Percentiles rank a stretch among this genome's conserved stretches.
phyloP scores from a whole-genome alignment of 2,797 vertebrate species.

The Jordanella pulchra region DNA sequence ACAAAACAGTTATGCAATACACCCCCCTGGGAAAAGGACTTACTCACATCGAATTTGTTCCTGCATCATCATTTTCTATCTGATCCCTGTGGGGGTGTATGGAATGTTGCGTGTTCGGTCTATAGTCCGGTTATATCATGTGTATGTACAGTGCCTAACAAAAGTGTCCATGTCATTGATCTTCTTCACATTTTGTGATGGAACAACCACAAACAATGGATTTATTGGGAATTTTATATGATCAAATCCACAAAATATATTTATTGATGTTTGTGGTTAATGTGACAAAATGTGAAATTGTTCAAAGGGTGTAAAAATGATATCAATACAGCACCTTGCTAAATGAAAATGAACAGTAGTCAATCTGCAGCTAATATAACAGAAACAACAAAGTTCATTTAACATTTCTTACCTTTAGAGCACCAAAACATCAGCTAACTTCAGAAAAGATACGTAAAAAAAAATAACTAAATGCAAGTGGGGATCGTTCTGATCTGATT shows the following conservation, averaged over 20 bases:
- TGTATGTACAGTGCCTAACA: conserved; percentile 18
- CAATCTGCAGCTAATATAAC: neutral
- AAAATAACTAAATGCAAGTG: no score
- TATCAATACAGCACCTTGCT: neutral
- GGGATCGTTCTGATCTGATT: no score
- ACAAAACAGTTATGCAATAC: conserved; percentile 73
- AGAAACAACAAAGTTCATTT: neutral
- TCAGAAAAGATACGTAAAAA: no score
- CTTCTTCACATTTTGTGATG: neutral
- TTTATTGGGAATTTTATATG: neutral
- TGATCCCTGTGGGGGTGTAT: conserved; percentile 35
- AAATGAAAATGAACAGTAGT: neutral
- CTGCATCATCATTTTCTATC: conserved; percentile 51
- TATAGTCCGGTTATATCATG: conserved; percentile 10
- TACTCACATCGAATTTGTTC: conserved; percentile 52
- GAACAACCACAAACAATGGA: neutral
- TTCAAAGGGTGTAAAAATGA: neutral
- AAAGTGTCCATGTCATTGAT: neutral
- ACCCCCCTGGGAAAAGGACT: conserved; percentile 52
- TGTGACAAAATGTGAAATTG: neutral
- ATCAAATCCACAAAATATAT: neutral
- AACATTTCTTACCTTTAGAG: no score
- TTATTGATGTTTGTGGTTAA: neutral
- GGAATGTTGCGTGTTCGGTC: conserved; percentile 33
- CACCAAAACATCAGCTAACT: no score